Evolutionary conservation across 2,797 vertebrate genomes (phyloP).

Genomic region (Mareca penelope): DNA sequence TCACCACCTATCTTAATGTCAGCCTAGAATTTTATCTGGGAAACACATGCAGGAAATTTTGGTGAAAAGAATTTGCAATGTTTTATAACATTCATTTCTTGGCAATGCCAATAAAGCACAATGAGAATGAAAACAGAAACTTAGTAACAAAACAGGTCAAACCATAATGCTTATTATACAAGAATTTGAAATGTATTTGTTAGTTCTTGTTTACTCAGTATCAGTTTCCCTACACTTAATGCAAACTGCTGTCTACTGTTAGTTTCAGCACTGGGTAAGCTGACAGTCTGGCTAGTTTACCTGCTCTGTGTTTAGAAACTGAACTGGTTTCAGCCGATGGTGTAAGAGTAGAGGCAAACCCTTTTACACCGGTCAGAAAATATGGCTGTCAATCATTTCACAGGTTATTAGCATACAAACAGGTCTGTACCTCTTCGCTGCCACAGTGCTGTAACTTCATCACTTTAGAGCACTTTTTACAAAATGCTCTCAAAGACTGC

Average conservation of each 20-base stretch:
- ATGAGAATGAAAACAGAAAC: neutral
- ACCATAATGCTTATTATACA: neutral
- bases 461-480: neutral
- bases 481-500: neutral
- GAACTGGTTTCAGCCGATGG: neutral
- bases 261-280: neutral
- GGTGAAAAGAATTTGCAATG: neutral
- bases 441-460: neutral
- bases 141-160: neutral
- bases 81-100: neutral
- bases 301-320: neutral
- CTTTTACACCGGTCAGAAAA: neutral
- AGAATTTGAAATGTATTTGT: neutral
- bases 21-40: neutral
- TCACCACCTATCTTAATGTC: neutral
- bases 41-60: neutral
- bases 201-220: neutral
- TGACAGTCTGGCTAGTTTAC: neutral
- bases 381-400: neutral
- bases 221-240: neutral
- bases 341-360: neutral
- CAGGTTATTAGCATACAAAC: neutral
- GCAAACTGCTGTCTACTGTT: neutral
- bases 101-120: neutral
- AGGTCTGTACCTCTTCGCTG: neutral